Evolutionary conservation across 2,888 invertebrate species (phyloP).

Genomic region (Epirrhoe alternata): DNA sequence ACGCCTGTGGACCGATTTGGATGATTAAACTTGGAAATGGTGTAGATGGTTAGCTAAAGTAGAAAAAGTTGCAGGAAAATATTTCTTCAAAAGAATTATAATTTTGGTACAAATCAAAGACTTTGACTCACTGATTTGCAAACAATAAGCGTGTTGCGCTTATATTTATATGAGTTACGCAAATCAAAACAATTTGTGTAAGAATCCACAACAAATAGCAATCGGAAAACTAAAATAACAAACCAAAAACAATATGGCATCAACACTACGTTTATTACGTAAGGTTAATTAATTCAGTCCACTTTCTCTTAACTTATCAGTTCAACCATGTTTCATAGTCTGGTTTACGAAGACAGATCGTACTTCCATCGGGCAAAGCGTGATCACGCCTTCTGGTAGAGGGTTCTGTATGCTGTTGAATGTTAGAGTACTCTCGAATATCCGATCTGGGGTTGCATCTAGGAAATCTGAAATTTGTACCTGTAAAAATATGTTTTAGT

Average conservation of each 20-base stretch:
- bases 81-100: too few relatives aligned
- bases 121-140: too few relatives aligned
- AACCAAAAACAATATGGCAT: background rate
- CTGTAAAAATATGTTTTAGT: slow-evolving; percentile 62
- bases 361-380: slow-evolving; percentile 86
- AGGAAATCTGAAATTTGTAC: slow-evolving; percentile 78
- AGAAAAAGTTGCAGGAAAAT: too few relatives aligned
- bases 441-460: slow-evolving; percentile 63
- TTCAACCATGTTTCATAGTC: slow-evolving; percentile 57
- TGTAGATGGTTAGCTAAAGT: too few relatives aligned
- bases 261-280: slow-evolving; percentile 2
- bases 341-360: slow-evolving; percentile 80
- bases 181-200: too few relatives aligned
- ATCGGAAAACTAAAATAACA: background rate
- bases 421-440: slow-evolving; percentile 82
- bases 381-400: slow-evolving; percentile 57
- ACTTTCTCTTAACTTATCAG: slow-evolving; percentile 21
- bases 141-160: too few relatives aligned
- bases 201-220: background rate
- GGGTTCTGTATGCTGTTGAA: slow-evolving; percentile 68
- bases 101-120: too few relatives aligned
- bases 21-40: too few relatives aligned
- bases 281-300: slow-evolving; percentile 29
- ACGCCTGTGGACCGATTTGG: too few relatives aligned
- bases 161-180: too few relatives aligned